Base-by-base conservation (phyloP, 2,797 vertebrate species). In the Rachycentron canadum region DNA sequence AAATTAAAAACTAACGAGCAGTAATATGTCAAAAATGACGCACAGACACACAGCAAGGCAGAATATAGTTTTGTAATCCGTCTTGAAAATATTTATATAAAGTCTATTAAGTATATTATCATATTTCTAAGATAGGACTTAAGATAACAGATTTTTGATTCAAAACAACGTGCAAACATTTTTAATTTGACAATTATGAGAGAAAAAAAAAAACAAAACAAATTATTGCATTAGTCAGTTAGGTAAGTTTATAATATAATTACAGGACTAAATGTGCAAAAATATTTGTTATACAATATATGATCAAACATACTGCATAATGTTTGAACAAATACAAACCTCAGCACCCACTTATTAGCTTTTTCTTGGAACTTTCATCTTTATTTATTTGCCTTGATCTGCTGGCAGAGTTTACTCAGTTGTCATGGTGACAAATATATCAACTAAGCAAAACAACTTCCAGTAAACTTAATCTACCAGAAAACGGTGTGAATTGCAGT, bases 21-120 rank as follows among this genome's bases (percentile, higher is more conserved):
- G 30, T 19, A 25, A 79, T 43, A 1, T 28, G 43, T 52, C 57
- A 73, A 38, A 73, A 61, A 45, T 1, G 6, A 55, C 40, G 63
- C 9, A 3, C 7, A 59, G 58, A 65, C 47, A 61, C 26, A 9
- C 61, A 76, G 52, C 72, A 53, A 78, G 82, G 58, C 58, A 59
- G 26, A 82, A 60, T 57, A 58, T 4, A 19, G 21, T 47, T 53
- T 43, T 73, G 28, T 76, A 78, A 79, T 7, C 60, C 14, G 75
- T 52, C 13, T 52, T 79, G 5, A 66, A n/a, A n/a, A n/a, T n/a
- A n/a, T n/a, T n/a, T n/a, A n/a, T n/a, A n/a, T n/a, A n/a, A n/a
- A n/a, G n/a, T n/a, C n/a, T n/a, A 53, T 57, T 62, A 60, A 60
- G 43, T 26, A 30, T 58, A 32, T 66, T 23, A 14, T 21, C 28